phyloP scores from a whole-genome alignment of 2,888 invertebrate species.

The Sepioteuthis lessoniana region DNA sequence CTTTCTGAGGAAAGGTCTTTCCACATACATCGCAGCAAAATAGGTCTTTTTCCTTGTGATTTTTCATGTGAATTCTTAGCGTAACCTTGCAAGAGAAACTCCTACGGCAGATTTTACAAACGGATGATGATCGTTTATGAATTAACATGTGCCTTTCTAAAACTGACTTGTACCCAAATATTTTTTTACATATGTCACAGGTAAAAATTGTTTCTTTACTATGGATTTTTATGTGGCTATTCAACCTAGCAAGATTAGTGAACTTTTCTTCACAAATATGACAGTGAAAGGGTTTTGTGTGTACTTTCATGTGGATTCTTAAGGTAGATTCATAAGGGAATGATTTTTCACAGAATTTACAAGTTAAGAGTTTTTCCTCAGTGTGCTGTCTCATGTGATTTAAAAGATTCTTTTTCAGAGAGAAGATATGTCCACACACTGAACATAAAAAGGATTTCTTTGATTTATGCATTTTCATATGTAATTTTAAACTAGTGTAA shows the following conservation, averaged over 20 bases:
- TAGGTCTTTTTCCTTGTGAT: neutral
- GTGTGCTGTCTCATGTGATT: neutral
- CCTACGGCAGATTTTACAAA: neutral
- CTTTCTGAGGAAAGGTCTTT: neutral
- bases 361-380: neutral
- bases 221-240: neutral
- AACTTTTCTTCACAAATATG: slow-evolving; percentile 39
- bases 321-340: neutral
- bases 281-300: neutral
- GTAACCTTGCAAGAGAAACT: neutral
- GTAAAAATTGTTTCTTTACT: neutral
- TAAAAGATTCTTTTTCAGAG: neutral
- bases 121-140: neutral
- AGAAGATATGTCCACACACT: neutral
- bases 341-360: neutral
- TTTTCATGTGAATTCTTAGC: neutral
- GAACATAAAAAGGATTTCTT: neutral
- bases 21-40: neutral
- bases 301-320: neutral
- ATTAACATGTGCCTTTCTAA: neutral
- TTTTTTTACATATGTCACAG: neutral
- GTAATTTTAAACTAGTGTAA: neutral
- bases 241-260: neutral
- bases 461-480: neutral
- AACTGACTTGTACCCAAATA: neutral